A percentile compares a stretch with the other conserved stretches of the same genome.
Evolutionary conservation across 2,113 vertebrate species (phyloP).

Genomic region (Pterocles gutturalis): DNA sequence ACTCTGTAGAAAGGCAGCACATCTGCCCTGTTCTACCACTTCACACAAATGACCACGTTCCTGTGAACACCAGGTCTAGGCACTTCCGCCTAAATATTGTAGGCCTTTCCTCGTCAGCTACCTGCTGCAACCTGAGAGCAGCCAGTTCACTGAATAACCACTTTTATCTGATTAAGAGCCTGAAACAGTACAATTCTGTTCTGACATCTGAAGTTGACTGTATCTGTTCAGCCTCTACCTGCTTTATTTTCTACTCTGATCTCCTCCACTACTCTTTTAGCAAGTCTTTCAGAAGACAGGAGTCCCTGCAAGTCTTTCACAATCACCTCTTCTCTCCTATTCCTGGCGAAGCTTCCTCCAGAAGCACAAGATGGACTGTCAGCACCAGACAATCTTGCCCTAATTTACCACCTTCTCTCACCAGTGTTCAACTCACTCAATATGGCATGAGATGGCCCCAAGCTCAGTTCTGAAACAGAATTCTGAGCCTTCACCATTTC

Average conservation of each 20-base stretch:
- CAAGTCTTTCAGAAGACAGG: not conserved
- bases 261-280: not conserved
- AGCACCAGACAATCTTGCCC: not conserved
- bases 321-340: not conserved
- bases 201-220: not conserved
- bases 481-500: not conserved
- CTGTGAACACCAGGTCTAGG: accelerated
- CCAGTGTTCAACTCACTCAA: not conserved
- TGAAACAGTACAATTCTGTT: not conserved
- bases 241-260: not conserved
- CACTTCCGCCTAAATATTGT: accelerated
- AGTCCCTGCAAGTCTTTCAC: not conserved
- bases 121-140: not conserved
- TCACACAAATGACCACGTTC: not conserved
- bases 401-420: not conserved
- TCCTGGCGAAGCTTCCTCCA: not conserved
- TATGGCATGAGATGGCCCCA: not conserved
- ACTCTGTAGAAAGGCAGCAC: not conserved
- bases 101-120: not conserved
- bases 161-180: not conserved
- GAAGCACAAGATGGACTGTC: not conserved
- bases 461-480: not conserved
- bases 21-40: not conserved
- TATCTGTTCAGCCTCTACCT: not conserved
- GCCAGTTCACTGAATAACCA: accelerated